These are phyloP conservation scores for Oncorhynchus nerka DNA, from an alignment of 2,113 vertebrate species.

Conservation along the genomic window DNA sequence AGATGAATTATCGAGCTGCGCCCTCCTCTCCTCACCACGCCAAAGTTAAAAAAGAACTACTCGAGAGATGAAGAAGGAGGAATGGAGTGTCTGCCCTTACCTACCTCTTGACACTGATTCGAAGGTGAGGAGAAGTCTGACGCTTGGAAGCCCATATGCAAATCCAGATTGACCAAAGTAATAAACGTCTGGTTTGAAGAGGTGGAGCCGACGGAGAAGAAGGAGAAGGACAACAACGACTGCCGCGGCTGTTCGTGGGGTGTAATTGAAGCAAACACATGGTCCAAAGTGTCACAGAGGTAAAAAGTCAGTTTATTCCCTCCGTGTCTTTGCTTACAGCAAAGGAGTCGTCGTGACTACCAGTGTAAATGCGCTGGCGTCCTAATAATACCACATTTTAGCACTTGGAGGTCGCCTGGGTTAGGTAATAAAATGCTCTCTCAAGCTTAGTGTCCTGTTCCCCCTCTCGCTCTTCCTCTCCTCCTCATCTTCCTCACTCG, in stretches of 20 bases:
- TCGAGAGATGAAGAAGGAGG: background rate
- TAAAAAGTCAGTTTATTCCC: background rate
- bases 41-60: no score
- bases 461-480: conserved; percentile 6
- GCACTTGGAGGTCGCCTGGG: conserved; percentile 1
- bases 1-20: conserved; percentile 7
- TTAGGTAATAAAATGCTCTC: background rate
- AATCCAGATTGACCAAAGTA: background rate
- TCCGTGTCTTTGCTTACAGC: no score
- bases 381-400: background rate
- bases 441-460: background rate
- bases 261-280: background rate
- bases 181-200: background rate
- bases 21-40: background rate
- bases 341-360: no score
- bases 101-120: no score
- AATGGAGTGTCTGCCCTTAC: background rate
- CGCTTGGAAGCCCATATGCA: no score
- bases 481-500: background rate
- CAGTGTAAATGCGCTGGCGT: no score
- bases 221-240: background rate
- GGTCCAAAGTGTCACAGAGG: background rate
- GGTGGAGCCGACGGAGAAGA: background rate
- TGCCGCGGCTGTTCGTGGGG: background rate
- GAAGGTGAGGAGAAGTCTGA: no score